These are phyloP conservation scores for Aurelia coerulea DNA, from an alignment of 30 jellyfish, hydroid and myxozoan genomes.

Conservation along the genomic window DNA sequence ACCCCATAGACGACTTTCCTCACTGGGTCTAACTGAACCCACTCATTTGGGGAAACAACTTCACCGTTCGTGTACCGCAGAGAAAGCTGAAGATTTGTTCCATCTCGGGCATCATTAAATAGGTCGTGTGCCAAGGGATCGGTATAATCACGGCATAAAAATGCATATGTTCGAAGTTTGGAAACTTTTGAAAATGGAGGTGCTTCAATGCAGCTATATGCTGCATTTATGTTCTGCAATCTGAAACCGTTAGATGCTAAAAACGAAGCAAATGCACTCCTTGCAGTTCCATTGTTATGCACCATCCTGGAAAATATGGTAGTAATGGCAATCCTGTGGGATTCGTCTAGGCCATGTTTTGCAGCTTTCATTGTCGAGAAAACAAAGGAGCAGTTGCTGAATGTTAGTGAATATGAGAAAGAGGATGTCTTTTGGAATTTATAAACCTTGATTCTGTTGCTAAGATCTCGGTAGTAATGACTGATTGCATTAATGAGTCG, in stretches of 20 bases:
- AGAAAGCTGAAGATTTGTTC: conserved; percentile 39
- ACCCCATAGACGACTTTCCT: conserved; percentile 75
- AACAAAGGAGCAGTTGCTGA: conserved; percentile 85
- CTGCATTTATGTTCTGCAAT: conserved; percentile 12
- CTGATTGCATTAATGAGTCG: conserved; percentile 47
- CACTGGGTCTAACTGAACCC: conserved; percentile 83
- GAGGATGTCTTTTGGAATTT: conserved; percentile 52
- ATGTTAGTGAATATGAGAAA: conserved; percentile 32
- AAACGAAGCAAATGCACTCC: conserved; percentile 23
- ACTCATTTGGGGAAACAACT: conserved; percentile 67
- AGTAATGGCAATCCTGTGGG: conserved; percentile 62
- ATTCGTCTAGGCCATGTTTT: conserved; percentile 68
- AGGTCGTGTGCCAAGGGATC: conserved; percentile 41
- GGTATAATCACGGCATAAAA: conserved; percentile 55
- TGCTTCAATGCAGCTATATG: conserved; percentile 91
- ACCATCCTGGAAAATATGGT: conserved; percentile 68
- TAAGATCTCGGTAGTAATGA: conserved; percentile 47
- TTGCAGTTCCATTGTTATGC: conserved; percentile 38
- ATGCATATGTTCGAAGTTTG: conserved; percentile 55
- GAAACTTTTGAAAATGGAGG: conserved; percentile 66
- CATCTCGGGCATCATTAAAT: conserved; percentile 68
- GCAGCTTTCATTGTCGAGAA: conserved; percentile 72
- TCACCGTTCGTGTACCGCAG: conserved; percentile 64
- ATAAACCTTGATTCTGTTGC: conserved; percentile 48
- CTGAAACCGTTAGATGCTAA: conserved; percentile 56